Evolutionary conservation across 1,140 invertebrate genomes (phyloP).

Genomic region (Apis florea): DNA sequence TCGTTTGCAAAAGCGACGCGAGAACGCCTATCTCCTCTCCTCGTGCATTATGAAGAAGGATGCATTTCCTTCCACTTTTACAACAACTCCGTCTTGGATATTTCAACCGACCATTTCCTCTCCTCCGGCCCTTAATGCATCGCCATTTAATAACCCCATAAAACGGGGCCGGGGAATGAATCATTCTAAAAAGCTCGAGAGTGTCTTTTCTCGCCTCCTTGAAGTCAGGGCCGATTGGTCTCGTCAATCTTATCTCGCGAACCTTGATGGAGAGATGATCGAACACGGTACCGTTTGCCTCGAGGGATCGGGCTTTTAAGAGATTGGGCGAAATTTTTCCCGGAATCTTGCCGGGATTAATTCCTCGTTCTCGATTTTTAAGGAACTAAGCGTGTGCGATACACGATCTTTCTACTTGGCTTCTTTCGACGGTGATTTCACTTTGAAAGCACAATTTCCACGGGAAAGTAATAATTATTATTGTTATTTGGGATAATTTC

Average conservation of each 20-base stretch:
- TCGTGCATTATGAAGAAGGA: conserved; percentile 30
- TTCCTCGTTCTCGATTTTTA: no score
- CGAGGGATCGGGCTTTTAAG: not conserved
- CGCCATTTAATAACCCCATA: conserved; percentile 17
- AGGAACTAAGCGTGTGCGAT: no score
- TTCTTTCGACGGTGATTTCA: no score
- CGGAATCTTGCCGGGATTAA: no score
- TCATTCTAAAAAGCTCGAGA: not conserved
- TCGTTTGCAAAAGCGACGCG: conserved; percentile 13
- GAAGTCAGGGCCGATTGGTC: not conserved
- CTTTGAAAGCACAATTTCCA: no score
- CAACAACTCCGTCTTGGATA: conserved; percentile 1
- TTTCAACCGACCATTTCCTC: not conserved
- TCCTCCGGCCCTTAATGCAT: not conserved
- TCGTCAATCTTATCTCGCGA: not conserved
- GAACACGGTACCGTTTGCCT: no score
- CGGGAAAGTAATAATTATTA: no score
- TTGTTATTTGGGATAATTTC: no score
- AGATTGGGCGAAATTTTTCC: no score
- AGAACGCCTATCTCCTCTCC: not conserved
- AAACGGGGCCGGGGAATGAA: not conserved
- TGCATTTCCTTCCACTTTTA: conserved; percentile 41
- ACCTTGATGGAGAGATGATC: not conserved
- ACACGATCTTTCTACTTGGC: no score
- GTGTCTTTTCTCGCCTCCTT: not conserved